A percentile compares a stretch with the other conserved stretches of the same genome.
Conservation (phyloP, 2,888 invertebrate species). For the Limnephilus lunatus region DNA sequence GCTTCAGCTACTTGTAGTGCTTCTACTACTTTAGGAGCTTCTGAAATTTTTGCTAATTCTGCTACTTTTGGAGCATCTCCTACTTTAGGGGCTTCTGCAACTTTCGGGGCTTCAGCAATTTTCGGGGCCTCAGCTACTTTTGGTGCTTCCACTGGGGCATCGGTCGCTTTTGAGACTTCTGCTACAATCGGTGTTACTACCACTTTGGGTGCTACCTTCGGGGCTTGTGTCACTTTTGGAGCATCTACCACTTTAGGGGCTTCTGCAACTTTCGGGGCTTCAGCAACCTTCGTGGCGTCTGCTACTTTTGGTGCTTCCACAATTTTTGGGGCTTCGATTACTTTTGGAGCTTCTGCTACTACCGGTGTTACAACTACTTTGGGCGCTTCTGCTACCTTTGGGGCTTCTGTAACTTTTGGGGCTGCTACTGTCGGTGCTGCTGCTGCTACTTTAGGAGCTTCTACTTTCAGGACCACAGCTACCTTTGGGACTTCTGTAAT, state of each 20-base stretch:
- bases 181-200: neutral
- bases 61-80: neutral
- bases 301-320: neutral
- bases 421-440: neutral
- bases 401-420: neutral
- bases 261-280: neutral
- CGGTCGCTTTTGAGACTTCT: neutral
- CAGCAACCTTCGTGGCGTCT: neutral
- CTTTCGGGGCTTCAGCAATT: neutral
- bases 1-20: neutral
- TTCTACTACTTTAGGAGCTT: neutral
- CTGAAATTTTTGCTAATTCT: neutral
- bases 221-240: too few relatives aligned
- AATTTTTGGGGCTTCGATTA: neutral
- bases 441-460: neutral
- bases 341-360: neutral
- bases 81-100: neutral
- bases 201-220: neutral
- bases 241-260: neutral
- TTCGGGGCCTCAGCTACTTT: neutral
- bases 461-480: neutral
- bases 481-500: neutral
- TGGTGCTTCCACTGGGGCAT: neutral
- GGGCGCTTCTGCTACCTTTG: neutral
- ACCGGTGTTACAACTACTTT: neutral